Evolutionary conservation across 2,888 invertebrate genomes (phyloP).

Genomic region (Phyllotreta striolata): DNA sequence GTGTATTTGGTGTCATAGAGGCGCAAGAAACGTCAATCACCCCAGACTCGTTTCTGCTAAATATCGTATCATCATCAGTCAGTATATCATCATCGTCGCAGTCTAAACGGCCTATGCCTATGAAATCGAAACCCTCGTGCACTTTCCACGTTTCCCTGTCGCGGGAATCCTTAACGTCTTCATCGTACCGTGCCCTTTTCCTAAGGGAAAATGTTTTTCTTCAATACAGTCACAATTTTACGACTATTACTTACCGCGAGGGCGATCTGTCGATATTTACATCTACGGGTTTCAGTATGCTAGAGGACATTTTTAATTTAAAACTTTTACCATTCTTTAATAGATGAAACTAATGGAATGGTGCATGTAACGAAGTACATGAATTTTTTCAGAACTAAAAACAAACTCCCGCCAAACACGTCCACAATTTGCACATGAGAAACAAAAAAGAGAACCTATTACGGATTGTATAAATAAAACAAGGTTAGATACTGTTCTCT

Average conservation of each 20-base stretch:
- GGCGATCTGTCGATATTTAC: slow-evolving; percentile 53
- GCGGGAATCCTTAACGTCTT: slow-evolving; percentile 37
- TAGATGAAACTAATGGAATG: too few species aligned
- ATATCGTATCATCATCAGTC: slow-evolving; percentile 50
- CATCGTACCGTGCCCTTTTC: slow-evolving; percentile 56
- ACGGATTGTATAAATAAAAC: too few species aligned
- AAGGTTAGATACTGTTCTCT: too few species aligned
- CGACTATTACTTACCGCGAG: slow-evolving; percentile 50
- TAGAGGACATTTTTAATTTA: slow-evolving; percentile 40
- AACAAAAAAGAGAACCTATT: too few species aligned
- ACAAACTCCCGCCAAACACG: too few species aligned
- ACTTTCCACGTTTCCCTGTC: slow-evolving; percentile 54
- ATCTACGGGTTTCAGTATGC: slow-evolving; percentile 51
- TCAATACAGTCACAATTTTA: slow-evolving; percentile 9
- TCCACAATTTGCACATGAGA: too few species aligned
- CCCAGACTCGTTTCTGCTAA: slow-evolving; percentile 46
- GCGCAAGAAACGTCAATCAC: slow-evolving; percentile 50
- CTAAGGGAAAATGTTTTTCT: slow-evolving; percentile 42
- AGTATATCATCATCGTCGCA: slow-evolving; percentile 53
- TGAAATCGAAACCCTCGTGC: slow-evolving; percentile 66
- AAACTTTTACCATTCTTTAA: too few species aligned
- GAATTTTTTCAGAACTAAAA: too few species aligned
- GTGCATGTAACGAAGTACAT: too few species aligned
- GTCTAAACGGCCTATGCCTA: slow-evolving; percentile 67
- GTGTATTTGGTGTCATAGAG: slow-evolving; percentile 50